Percentiles rank a stretch among this genome's conserved stretches.
These are phyloP conservation scores for Psittacula derbiana DNA, from an alignment of 2,797 vertebrate genomes.

Conservation along the genomic window DNA sequence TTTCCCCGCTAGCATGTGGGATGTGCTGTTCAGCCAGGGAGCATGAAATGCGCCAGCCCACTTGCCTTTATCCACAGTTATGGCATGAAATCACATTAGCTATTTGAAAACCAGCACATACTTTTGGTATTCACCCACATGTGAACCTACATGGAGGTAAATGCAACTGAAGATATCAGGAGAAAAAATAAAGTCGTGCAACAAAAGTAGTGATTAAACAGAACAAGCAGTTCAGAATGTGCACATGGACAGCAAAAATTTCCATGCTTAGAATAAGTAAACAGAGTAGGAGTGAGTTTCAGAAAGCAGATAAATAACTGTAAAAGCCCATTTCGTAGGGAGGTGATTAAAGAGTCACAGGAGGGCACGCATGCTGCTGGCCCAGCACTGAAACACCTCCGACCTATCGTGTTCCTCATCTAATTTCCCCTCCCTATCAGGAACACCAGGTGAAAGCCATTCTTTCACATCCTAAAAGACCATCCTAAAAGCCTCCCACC, in stretches of 20 bases:
- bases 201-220: background rate
- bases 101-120: background rate
- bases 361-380: rapidly evolving
- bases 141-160: background rate
- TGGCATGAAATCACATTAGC: rapidly evolving
- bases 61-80: background rate
- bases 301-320: background rate
- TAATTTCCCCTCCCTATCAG: background rate
- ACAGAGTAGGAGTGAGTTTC: background rate
- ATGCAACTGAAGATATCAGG: background rate
- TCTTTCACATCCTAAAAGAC: background rate
- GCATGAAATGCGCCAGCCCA: rapidly evolving
- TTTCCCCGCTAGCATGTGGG: background rate
- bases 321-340: rapidly evolving
- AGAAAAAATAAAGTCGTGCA: background rate
- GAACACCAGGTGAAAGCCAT: background rate
- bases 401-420: rapidly evolving
- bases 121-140: background rate
- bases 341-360: rapidly evolving
- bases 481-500: background rate
- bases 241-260: background rate
- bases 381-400: background rate
- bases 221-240: background rate
- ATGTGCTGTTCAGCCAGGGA: background rate
- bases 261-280: background rate